Evolutionary conservation across 2,113 vertebrate genomes (phyloP).

Genomic region (Tor tambroides): DNA sequence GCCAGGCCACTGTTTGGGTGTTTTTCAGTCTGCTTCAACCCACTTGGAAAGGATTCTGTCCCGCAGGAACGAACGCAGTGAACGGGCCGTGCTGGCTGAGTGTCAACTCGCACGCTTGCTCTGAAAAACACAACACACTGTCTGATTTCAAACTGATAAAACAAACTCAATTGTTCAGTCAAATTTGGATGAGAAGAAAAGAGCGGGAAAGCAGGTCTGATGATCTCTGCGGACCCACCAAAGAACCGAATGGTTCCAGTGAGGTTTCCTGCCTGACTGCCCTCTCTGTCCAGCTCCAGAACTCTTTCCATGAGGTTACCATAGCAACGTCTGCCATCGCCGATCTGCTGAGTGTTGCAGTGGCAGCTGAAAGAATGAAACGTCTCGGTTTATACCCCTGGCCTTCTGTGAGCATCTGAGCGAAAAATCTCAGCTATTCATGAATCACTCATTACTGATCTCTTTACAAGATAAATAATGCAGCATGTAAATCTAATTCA

Average conservation of each 20-base stretch:
- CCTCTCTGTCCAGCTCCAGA: constrained; percentile 70
- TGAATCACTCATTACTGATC: not conserved
- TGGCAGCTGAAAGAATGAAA: constrained; percentile 66
- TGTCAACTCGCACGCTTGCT: constrained; percentile 68
- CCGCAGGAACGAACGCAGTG: constrained; percentile 83
- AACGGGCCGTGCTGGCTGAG: constrained; percentile 84
- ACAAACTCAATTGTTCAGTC: not conserved
- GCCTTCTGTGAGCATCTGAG: not conserved
- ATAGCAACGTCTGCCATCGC: constrained; percentile 86
- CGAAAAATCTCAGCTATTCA: not conserved
- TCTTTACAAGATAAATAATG: not conserved
- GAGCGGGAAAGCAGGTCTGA: not conserved
- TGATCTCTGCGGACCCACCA: constrained; percentile 65
- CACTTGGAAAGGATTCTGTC: constrained; percentile 66
- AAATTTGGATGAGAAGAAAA: not conserved
- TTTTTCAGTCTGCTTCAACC: constrained; percentile 42
- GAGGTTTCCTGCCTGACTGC: constrained; percentile 67
- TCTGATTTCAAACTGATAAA: not conserved
- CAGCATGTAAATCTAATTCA: no score
- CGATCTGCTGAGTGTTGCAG: constrained; percentile 81
- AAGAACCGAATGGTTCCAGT: constrained; percentile 73
- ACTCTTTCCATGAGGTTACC: constrained; percentile 84
- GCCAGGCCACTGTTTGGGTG: not conserved
- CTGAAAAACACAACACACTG: constrained; percentile 64
- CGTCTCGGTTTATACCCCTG: not conserved